These are phyloP conservation scores for Omphaloscelis lunosa DNA, from an alignment of 2,888 invertebrate species.

Conservation along the genomic window DNA sequence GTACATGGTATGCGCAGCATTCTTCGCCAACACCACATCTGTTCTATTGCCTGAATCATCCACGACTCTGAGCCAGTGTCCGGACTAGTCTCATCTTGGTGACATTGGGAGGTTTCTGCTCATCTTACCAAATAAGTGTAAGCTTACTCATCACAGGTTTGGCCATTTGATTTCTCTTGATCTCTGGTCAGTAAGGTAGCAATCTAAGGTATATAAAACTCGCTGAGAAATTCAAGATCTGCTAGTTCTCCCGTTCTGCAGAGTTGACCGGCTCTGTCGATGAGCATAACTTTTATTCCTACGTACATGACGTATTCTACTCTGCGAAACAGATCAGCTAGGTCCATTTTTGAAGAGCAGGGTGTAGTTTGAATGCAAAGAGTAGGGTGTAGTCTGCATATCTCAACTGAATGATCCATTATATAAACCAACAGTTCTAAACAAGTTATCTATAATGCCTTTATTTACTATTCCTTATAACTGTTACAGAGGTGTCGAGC, in stretches of 20 bases:
- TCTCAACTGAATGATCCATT: too few species aligned
- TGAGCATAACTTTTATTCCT: neutral
- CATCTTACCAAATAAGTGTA: neutral
- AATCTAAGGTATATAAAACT: neutral
- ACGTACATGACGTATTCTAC: neutral
- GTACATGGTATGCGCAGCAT: neutral
- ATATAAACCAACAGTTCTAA: too few species aligned
- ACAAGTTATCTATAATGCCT: neutral
- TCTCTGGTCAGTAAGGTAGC: neutral
- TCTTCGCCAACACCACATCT: neutral
- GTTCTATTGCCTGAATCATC: neutral
- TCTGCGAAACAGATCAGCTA: neutral
- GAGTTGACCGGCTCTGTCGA: neutral
- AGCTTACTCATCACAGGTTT: neutral
- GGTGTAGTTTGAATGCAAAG: neutral
- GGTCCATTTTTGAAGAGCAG: neutral
- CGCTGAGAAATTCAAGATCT: neutral
- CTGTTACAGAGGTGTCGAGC: constrained; percentile 86
- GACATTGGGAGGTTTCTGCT: neutral
- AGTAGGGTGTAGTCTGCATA: neutral
- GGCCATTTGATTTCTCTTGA: neutral
- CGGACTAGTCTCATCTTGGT: neutral
- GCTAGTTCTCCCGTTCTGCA: neutral
- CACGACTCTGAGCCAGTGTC: neutral
- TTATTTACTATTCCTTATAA: constrained; percentile 10